phyloP scores from a whole-genome alignment of 2,113 vertebrate genomes.

The Glaucomys volans region DNA sequence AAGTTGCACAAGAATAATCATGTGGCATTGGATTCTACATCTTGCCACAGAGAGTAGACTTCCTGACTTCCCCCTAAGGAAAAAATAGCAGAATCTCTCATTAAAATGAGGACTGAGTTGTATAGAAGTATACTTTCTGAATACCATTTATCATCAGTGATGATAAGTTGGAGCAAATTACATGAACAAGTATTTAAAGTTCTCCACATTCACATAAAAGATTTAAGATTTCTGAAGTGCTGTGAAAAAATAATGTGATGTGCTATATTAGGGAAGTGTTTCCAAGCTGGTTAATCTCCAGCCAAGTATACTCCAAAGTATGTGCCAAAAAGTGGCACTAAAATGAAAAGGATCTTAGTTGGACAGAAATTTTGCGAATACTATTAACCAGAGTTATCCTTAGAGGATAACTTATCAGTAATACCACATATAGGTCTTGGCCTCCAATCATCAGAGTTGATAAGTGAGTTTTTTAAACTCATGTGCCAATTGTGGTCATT shows the following conservation, averaged over 20 bases:
- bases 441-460: neutral
- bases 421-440: neutral
- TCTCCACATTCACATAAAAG: conserved; percentile 57
- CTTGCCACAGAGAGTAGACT: neutral
- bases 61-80: neutral
- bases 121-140: neutral
- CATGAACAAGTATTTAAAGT: conserved; percentile 53
- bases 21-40: neutral
- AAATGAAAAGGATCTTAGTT: neutral
- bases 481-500: neutral
- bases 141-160: neutral
- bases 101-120: neutral
- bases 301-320: neutral
- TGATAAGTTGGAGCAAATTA: conserved; percentile 39
- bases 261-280: neutral
- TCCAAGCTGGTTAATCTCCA: conserved; percentile 39
- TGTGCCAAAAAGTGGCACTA: neutral
- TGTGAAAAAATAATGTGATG: conserved; percentile 2
- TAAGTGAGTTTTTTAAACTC: neutral
- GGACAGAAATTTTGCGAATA: neutral
- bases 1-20: neutral
- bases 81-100: neutral
- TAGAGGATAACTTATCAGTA: neutral
- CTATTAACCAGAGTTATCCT: conserved; percentile 20
- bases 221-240: conserved; percentile 58